A percentile compares a stretch with the other conserved stretches of the same genome.
phyloP scores from a whole-genome alignment of 2,797 vertebrate genomes.

The Sphaeramia orbicularis region DNA sequence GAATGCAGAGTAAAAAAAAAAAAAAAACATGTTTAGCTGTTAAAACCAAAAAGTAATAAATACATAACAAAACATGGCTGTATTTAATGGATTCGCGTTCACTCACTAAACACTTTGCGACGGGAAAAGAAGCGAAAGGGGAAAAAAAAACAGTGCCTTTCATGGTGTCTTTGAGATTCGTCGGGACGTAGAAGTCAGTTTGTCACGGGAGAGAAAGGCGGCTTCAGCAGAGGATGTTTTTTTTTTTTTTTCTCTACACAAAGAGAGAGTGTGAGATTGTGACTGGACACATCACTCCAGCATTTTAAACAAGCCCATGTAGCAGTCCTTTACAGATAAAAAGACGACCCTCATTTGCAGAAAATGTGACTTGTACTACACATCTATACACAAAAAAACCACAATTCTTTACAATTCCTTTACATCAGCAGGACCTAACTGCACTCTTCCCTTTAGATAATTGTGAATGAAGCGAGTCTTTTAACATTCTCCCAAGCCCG shows the following conservation, averaged over 20 bases:
- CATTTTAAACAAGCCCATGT: constrained; percentile 31
- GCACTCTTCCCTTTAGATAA: constrained; percentile 77
- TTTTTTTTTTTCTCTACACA: constrained; percentile 44
- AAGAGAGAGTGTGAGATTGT: constrained; percentile 18
- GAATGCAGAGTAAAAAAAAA: constrained; percentile 44
- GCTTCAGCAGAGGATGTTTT: constrained; percentile 47
- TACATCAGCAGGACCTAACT: constrained; percentile 83
- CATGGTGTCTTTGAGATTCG: constrained; percentile 39
- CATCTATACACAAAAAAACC: constrained; percentile 63
- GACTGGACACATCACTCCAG: constrained; percentile 31
- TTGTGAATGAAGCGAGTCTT: constrained; percentile 51
- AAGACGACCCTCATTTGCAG: constrained; percentile 30
- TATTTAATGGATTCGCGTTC: constrained; percentile 50
- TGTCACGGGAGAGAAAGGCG: constrained; percentile 58
- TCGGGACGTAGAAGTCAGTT: constrained; percentile 36
- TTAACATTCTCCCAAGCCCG: constrained; percentile 47
- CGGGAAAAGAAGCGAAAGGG: not conserved
- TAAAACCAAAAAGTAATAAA: constrained; percentile 71
- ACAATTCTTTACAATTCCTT: constrained; percentile 72
- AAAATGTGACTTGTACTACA: constrained; percentile 58
- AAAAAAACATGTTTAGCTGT: constrained; percentile 40
- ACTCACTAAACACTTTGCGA: constrained; percentile 26
- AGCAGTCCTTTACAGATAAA: constrained; percentile 47
- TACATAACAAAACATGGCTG: constrained; percentile 57
- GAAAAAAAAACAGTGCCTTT: constrained; percentile 10